phyloP scores from a whole-genome alignment of 2,113 vertebrate genomes.

The Vireo altiloquus region DNA sequence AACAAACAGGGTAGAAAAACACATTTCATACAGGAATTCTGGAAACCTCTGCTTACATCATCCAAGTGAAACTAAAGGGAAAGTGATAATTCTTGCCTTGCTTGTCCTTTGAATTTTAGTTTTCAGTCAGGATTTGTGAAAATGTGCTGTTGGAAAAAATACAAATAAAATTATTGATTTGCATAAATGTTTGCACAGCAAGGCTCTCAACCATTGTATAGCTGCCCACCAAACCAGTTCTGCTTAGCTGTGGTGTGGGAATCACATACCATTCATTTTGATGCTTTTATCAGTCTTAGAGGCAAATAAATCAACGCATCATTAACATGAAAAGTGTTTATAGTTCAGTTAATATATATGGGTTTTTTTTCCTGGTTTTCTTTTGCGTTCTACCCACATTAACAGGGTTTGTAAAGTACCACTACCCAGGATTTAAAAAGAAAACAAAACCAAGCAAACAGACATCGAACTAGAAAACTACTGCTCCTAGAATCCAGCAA shows the following conservation, averaged over 20 bases:
- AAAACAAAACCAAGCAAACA: not conserved
- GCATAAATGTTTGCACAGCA: not conserved
- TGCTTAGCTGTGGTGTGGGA: not conserved
- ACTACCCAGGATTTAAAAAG: not conserved
- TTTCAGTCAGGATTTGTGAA: not conserved
- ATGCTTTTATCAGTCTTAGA: not conserved
- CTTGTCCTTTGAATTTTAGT: not conserved
- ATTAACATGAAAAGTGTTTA: not conserved
- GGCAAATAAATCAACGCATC: not conserved
- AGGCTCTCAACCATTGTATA: not conserved
- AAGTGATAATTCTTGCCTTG: not conserved
- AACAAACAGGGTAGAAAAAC: not conserved
- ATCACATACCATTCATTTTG: not conserved
- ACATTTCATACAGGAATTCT: not conserved
- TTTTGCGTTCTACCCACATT: not conserved
- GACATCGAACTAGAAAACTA: not conserved
- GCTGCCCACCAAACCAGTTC: not conserved
- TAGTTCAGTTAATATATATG: not conserved
- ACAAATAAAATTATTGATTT: not conserved
- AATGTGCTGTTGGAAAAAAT: not conserved
- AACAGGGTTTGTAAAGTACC: not conserved
- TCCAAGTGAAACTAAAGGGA: not conserved
- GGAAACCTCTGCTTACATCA: not conserved
- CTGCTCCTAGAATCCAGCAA: not conserved
- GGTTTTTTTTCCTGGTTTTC: not conserved